Evolutionary conservation across 2,888 invertebrate species (phyloP), one percentile per base, ranked within the genome.

Genomic region (Drosophila paranaensis): DNA sequence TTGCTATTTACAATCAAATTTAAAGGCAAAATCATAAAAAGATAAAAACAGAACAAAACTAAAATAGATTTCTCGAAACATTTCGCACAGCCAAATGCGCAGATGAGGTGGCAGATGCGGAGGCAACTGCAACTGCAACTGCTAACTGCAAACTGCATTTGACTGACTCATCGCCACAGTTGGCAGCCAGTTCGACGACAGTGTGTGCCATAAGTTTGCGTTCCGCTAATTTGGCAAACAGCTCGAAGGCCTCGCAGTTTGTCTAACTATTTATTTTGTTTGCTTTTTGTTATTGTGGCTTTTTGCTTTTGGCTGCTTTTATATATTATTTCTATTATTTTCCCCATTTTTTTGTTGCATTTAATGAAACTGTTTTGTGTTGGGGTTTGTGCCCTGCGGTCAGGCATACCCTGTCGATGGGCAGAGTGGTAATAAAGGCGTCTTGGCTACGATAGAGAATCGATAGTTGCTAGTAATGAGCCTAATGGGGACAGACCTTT

Each of bases 31-130:
- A 57, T 30, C 27, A 37, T n/a, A 16, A 60, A 39, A 35, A 14
- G 30, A 39, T 33, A 50, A 60, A 53, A 43, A 50, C 30, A 30
- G 25, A 70, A 33, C 33, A 33, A 33, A 69, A 42, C 37, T 48
- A 51, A 30, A 56, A 58, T 43, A 35, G 51, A 58, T 71, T 58
- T 69, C 43, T 43, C 42, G 20, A 65, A 65, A 40, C 84, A 61
- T 72, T 87, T 89, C 81, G 66, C 68, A 75, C 69, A 74, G 88
- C 72, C 88, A 84, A 89, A 81, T 89, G 84, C 87, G 84, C 84
- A 87, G 55, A 53, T 68, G 54, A 51, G 62, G 60, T 42, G 45
- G 79, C 84, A 84, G 55, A 54, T 68, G 54, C 57, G 58, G 58
- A 35, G 43, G 64, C 48, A 11, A 53, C 10, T 64, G 63, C 45